Percentiles rank a stretch among this genome's conserved stretches.
Conservation (phyloP, 2,797 vertebrate species). For the Malurus leucopterus region DNA sequence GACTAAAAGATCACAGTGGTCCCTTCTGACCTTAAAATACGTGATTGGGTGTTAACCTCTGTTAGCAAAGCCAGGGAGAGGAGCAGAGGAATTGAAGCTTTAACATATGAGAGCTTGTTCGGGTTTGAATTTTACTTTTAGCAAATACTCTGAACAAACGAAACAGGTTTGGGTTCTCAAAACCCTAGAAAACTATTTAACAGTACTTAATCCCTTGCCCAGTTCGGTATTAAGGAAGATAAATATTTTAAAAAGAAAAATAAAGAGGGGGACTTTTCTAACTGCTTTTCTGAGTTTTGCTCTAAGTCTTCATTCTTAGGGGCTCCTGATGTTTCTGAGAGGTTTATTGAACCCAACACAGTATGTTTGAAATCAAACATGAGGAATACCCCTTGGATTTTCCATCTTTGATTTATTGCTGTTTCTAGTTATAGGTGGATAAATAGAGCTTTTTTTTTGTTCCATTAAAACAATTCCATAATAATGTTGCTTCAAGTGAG, state of each 20-base stretch:
- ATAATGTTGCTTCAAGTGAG: not conserved
- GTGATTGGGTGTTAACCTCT: not conserved
- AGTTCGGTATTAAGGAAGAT: not conserved
- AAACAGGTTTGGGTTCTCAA: not conserved
- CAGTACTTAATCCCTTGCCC: not conserved
- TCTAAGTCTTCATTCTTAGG: not conserved
- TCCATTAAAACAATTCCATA: not conserved
- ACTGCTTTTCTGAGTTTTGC: not conserved
- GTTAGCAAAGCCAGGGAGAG: not conserved
- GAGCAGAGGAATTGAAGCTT: not conserved
- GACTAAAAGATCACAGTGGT: not conserved
- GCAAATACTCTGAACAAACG: not conserved
- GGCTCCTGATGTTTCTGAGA: not conserved
- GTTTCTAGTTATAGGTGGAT: not conserved
- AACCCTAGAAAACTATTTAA: not conserved
- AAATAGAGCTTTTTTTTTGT: not conserved
- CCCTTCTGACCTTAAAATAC: constrained; percentile 22
- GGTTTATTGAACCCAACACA: not conserved
- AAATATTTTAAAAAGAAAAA: not conserved
- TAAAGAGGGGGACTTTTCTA: not conserved
- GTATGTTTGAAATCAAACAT: not conserved
- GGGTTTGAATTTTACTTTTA: not conserved
- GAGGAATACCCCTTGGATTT: not conserved
- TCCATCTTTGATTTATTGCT: not conserved
- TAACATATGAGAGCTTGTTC: not conserved